phyloP scores from a whole-genome alignment of 2,113 vertebrate genomes.

The Psephotus haematonotus region DNA sequence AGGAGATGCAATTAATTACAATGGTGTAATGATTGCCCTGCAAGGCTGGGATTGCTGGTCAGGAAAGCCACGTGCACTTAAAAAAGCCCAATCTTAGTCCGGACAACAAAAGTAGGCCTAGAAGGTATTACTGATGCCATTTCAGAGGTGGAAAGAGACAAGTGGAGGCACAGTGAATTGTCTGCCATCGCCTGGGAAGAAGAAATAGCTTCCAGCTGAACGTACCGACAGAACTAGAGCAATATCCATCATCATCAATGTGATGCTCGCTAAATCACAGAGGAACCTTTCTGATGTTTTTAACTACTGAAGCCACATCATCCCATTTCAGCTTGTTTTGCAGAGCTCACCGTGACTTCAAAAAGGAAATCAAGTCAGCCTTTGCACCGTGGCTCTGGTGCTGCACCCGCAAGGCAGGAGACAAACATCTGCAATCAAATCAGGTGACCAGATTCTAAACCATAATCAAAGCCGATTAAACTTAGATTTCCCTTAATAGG shows the following conservation, averaged over 20 bases:
- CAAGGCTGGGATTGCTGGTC: not conserved
- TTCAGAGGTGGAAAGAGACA: not conserved
- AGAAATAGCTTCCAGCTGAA: not conserved
- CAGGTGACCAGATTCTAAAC: not conserved
- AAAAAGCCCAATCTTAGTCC: not conserved
- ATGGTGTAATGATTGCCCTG: accelerated
- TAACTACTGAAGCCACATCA: not conserved
- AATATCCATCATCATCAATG: not conserved
- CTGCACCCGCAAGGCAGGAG: accelerated
- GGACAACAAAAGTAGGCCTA: not conserved
- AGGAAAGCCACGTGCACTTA: not conserved
- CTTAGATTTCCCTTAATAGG: not conserved
- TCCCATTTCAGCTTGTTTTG: not conserved
- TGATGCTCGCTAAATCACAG: not conserved
- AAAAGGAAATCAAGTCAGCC: not conserved
- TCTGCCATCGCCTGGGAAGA: not conserved
- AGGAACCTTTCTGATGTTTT: not conserved
- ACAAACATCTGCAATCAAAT: not conserved
- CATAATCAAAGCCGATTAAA: not conserved
- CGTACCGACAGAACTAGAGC: not conserved
- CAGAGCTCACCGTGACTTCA: not conserved
- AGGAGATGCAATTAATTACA: not conserved
- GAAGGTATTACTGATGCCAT: not conserved
- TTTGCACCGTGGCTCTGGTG: not conserved
- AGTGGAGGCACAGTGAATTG: accelerated